These are phyloP conservation scores for Carposina sasakii DNA, from an alignment of 1,140 invertebrate genomes.

Conservation along the genomic window DNA sequence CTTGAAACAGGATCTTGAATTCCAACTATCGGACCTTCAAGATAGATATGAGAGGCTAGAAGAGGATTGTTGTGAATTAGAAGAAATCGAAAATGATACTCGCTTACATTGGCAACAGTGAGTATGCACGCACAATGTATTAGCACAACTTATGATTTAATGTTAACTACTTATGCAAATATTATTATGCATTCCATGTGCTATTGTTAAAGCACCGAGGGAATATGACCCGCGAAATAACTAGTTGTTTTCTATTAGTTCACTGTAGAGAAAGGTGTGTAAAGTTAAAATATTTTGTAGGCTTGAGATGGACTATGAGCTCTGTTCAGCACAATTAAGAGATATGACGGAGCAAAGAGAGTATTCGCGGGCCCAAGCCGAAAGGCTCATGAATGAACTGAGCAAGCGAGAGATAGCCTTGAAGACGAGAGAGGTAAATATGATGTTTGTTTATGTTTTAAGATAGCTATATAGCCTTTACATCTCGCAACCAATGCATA, in stretches of 20 bases:
- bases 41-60: slow-evolving; percentile 75
- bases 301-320: slow-evolving; percentile 70
- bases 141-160: too few species aligned
- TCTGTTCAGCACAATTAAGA: slow-evolving; percentile 63
- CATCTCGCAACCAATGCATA: too few species aligned
- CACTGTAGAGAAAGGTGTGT: too few species aligned
- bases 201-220: too few species aligned
- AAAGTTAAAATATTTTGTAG: too few species aligned
- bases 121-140: slow-evolving; percentile 27
- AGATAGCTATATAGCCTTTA: too few species aligned
- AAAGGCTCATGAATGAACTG: slow-evolving; percentile 62
- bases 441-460: slow-evolving; percentile 10
- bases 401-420: slow-evolving; percentile 72
- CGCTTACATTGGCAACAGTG: slow-evolving; percentile 76
- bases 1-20: slow-evolving; percentile 72
- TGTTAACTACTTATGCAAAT: too few species aligned
- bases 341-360: slow-evolving; percentile 74
- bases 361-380: slow-evolving; percentile 67
- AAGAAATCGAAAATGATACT: slow-evolving; percentile 81
- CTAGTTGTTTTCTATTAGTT: too few species aligned
- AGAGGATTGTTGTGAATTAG: slow-evolving; percentile 78
- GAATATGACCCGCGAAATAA: too few species aligned
- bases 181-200: too few species aligned
- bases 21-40: slow-evolving; percentile 70
- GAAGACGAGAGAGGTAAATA: slow-evolving; percentile 49